A percentile compares a stretch with the other conserved stretches of the same genome.
Evolutionary conservation across 2,888 invertebrate genomes (phyloP).

Genomic region (Tetropium fuscum): DNA sequence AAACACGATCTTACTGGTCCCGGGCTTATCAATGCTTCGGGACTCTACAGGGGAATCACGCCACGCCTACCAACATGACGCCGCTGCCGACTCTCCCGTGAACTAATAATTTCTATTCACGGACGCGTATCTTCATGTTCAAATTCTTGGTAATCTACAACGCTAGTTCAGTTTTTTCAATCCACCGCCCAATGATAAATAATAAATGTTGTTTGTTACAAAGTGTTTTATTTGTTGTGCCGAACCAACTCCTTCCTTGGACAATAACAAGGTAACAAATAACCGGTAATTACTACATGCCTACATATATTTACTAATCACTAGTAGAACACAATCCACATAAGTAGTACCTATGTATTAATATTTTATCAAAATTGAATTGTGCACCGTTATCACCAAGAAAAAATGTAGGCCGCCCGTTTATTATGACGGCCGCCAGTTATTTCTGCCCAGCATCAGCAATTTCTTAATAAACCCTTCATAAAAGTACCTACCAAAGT

Average conservation of each 20-base stretch:
- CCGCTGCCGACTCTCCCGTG: constrained; percentile 46
- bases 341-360: too few relatives aligned
- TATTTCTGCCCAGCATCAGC: too few relatives aligned
- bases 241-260: neutral
- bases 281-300: neutral
- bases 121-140: constrained; percentile 46
- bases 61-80: constrained; percentile 40
- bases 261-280: constrained; percentile 6
- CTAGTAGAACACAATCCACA: too few relatives aligned
- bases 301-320: too few relatives aligned
- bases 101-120: constrained; percentile 52
- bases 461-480: too few relatives aligned
- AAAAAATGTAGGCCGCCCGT: too few relatives aligned
- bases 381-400: too few relatives aligned
- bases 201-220: constrained; percentile 25
- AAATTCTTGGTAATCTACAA: constrained; percentile 40
- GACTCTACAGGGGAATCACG: constrained; percentile 39
- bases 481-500: too few relatives aligned
- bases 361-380: too few relatives aligned
- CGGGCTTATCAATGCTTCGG: constrained; percentile 35
- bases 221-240: constrained; percentile 25
- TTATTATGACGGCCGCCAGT: too few relatives aligned
- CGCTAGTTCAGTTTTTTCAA: constrained; percentile 24
- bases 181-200: neutral
- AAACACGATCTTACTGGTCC: constrained; percentile 50